Base-by-base conservation (phyloP, 2,113 vertebrate species). In the Trichomycterus rosablanca region DNA sequence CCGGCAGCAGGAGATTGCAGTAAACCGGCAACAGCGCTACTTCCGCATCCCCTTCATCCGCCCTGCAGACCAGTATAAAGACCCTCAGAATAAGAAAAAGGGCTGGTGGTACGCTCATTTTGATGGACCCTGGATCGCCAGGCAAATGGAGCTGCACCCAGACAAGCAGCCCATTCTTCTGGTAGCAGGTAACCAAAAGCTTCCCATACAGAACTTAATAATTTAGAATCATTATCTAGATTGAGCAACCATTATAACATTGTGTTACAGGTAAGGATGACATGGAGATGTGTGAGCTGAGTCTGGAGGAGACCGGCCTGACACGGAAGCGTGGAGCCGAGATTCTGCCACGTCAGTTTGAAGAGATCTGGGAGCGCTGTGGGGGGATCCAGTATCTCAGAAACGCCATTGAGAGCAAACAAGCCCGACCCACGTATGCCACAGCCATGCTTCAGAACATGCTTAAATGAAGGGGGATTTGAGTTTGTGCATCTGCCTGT, bases 41-140 rank as follows among this genome's bases (percentile, higher is more conserved):
- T 99, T 99, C 78, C 93, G 95, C 28, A 99, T 99, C 45, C 96
- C 94, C 1, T 97, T 98, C 83, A 97, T 97, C 79, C 92, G 95
- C 3, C 96, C 96, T 0, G 92, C 90, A 0, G 96, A 99, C 84
- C 96, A 97, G 63, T 99, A 97, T 84, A 99, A 99, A 67, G 95
- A 99, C 54, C 94, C 94, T 0, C 93, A 97, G 85, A 97, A 86
- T 74, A 99, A 97, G 83, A 98, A 98, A 73, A 99, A 98, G 76
- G 96, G 96, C 7, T 99, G 96, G 95, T 99, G 96, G 96, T 99
- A 97, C 0, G 95, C 96, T 0, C 96, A 99, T 70, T 99, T 99
- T 0, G 96, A 99, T 15, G 96, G 96, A 22, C 88, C 92, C 0
- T 99, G 95, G 95, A 99, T 99, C 16, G 96, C 96, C 68, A 84